Evolutionary conservation across 1,140 invertebrate species (phyloP).

Genomic region (Temnothorax curvispinosus): DNA sequence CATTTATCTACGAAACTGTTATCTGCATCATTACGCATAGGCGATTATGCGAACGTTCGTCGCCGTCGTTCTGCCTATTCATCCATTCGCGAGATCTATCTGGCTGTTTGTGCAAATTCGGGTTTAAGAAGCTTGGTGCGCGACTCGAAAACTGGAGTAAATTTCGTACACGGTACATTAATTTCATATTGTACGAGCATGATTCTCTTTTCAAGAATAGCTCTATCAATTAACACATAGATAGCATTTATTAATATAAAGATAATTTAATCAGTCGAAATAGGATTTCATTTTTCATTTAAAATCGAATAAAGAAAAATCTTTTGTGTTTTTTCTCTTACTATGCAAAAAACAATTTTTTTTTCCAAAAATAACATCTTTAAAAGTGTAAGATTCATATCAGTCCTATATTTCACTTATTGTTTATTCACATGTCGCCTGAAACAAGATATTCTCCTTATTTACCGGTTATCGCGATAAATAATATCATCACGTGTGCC

Average conservation of each 20-base stretch:
- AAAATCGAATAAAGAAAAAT: too few relatives aligned
- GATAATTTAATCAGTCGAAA: neutral
- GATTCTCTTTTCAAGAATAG: neutral
- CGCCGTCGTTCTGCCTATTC: neutral
- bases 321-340: too few relatives aligned
- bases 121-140: neutral
- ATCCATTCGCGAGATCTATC: neutral
- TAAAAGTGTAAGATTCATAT: too few relatives aligned
- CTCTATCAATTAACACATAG: neutral
- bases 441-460: too few relatives aligned
- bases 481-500: too few relatives aligned
- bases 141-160: neutral
- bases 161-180: neutral
- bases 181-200: neutral
- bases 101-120: neutral
- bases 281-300: too few relatives aligned
- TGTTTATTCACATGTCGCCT: too few relatives aligned
- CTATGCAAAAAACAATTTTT: too few relatives aligned
- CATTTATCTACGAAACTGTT: conserved; percentile 12
- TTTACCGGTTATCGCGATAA: too few relatives aligned
- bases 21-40: conserved; percentile 9
- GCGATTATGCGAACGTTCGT: neutral
- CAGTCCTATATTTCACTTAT: too few relatives aligned
- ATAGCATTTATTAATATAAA: conserved; percentile 5
- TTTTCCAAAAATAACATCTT: too few relatives aligned